Evolutionary conservation across 2,888 invertebrate species (phyloP).

Genomic region (Halocaridina rubra): DNA sequence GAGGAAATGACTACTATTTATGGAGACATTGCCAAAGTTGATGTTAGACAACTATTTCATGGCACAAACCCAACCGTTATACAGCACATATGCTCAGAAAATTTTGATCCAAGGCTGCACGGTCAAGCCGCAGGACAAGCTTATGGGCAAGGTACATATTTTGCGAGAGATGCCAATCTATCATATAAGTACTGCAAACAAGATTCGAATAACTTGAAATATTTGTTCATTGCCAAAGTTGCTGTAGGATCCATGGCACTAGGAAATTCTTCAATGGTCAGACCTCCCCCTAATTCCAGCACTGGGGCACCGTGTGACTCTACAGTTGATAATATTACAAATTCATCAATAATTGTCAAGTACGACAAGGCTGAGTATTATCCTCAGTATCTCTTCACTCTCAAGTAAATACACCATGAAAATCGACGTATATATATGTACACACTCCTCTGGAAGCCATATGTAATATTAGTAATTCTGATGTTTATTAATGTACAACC

Average conservation of each 20-base stretch:
- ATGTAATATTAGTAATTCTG: no score
- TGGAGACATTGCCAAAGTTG: constrained; percentile 30
- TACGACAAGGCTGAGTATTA: constrained; percentile 9
- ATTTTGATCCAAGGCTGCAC: constrained; percentile 66
- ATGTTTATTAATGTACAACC: no score
- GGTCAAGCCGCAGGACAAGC: constrained; percentile 64
- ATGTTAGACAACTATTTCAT: constrained; percentile 65
- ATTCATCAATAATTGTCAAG: constrained; percentile 12
- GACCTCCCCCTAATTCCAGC: background rate
- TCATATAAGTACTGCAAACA: background rate
- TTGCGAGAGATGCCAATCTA: constrained; percentile 64
- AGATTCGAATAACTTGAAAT: background rate
- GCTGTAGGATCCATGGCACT: background rate
- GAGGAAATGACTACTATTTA: constrained; percentile 59
- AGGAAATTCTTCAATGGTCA: background rate
- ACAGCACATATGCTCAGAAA: constrained; percentile 65
- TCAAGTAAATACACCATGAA: background rate
- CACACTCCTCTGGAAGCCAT: no score
- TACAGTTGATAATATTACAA: background rate
- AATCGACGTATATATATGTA: background rate
- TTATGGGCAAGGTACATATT: constrained; percentile 66
- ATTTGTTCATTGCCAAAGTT: background rate
- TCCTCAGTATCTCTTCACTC: background rate
- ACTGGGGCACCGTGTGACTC: background rate
- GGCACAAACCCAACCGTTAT: constrained; percentile 65